These are phyloP conservation scores for Harmothoe impar DNA, from an alignment of 2,888 invertebrate genomes.

Conservation along the genomic window DNA sequence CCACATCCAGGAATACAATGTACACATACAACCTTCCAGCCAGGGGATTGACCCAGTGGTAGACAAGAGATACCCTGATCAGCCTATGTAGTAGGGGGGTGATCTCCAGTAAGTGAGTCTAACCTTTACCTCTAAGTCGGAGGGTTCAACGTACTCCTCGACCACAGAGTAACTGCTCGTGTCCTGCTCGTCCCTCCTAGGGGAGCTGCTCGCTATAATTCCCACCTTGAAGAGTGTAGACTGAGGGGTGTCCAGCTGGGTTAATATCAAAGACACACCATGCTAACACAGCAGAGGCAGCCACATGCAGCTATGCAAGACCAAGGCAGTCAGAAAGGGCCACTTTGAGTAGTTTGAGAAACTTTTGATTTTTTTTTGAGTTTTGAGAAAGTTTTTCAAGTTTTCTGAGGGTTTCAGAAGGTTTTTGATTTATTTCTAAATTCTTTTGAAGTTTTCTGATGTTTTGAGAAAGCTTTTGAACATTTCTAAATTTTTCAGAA, in stretches of 20 bases:
- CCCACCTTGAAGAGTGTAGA: conserved; percentile 42
- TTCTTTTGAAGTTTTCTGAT: no score
- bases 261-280: conserved; percentile 45
- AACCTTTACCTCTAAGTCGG: conserved; percentile 49
- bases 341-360: no score
- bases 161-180: conserved; percentile 38
- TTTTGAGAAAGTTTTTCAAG: no score
- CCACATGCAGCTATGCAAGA: neutral
- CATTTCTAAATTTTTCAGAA: no score
- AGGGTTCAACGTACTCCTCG: conserved; percentile 50
- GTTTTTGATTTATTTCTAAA: no score
- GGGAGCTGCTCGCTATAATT: neutral
- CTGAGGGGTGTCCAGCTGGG: conserved; percentile 3
- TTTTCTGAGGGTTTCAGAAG: no score
- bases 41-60: neutral
- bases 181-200: neutral
- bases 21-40: neutral
- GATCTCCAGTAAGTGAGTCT: neutral
- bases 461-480: no score
- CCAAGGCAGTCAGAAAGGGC: no score
- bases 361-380: no score
- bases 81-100: neutral
- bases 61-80: neutral
- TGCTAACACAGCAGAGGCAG: neutral
- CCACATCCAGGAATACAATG: no score